phyloP scores from a whole-genome alignment of 2,888 invertebrate species.

The Escarpia spicata region DNA sequence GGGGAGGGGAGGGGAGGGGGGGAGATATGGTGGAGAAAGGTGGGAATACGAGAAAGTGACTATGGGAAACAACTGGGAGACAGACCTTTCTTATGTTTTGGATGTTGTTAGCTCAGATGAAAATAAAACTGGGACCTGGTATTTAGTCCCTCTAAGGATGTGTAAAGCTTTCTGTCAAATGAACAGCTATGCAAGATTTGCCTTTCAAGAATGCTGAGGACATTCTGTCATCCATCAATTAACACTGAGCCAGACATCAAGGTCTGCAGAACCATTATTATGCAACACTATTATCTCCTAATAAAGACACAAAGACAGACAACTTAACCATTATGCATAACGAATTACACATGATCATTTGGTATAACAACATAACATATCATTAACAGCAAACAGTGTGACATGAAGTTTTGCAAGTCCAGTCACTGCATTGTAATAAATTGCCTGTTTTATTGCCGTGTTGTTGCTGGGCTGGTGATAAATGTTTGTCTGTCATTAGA shows the following conservation, averaged over 20 bases:
- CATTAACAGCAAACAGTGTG: background rate
- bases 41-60: no score
- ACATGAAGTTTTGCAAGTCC: background rate
- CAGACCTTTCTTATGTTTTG: no score
- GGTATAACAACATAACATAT: background rate
- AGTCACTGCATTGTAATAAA: background rate
- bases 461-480: background rate
- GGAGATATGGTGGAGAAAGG: no score
- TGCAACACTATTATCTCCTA: background rate
- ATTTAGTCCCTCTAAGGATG: background rate
- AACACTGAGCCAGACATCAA: background rate
- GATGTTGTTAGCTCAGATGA: background rate
- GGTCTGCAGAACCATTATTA: background rate
- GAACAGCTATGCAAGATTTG: background rate
- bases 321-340: background rate
- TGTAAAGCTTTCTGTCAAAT: background rate
- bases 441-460: background rate
- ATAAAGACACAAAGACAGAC: background rate
- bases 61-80: no score
- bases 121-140: background rate
- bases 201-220: background rate
- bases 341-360: background rate
- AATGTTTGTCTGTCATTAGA: background rate
- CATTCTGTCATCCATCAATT: background rate
- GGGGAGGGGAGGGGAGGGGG: background rate